These are phyloP conservation scores for Wasmannia auropunctata DNA, from an alignment of 1,140 invertebrate species.

Conservation along the genomic window DNA sequence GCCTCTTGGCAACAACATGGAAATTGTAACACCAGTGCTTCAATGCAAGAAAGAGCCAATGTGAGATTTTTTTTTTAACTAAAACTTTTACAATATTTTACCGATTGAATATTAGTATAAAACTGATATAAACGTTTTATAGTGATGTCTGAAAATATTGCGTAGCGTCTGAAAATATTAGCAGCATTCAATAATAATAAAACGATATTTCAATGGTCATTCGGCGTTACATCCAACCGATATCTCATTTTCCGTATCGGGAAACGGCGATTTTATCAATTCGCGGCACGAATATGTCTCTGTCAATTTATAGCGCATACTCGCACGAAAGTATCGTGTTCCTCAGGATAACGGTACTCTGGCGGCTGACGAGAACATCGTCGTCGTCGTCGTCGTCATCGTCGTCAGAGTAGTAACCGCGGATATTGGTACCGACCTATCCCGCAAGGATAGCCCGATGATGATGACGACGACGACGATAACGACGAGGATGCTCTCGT, in stretches of 20 bases:
- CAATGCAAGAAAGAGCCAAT: not conserved
- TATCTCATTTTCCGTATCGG: constrained; percentile 19
- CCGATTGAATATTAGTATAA: not conserved
- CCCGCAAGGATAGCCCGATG: constrained; percentile 24
- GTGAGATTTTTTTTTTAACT: no score
- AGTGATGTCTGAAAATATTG: not conserved
- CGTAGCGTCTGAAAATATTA: no score
- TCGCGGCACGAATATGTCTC: constrained; percentile 3
- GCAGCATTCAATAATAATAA: not conserved
- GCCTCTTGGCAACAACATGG: not conserved
- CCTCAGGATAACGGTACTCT: constrained; percentile 36
- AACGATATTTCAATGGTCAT: not conserved
- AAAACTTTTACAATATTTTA: not conserved
- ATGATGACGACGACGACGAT: constrained; percentile 9
- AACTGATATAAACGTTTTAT: not conserved
- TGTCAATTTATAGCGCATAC: constrained; percentile 32
- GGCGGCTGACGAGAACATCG: not conserved
- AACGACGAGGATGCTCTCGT: not conserved
- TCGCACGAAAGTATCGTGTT: constrained; percentile 44
- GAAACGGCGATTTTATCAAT: constrained; percentile 26
- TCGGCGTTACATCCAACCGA: not conserved
- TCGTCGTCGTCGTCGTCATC: constrained; percentile 5
- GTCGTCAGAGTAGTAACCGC: constrained; percentile 15
- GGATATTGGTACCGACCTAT: constrained; percentile 46
- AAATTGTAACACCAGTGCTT: not conserved